phyloP scores from a whole-genome alignment of 2,888 invertebrate species.

The Auanema freiburgensis region DNA sequence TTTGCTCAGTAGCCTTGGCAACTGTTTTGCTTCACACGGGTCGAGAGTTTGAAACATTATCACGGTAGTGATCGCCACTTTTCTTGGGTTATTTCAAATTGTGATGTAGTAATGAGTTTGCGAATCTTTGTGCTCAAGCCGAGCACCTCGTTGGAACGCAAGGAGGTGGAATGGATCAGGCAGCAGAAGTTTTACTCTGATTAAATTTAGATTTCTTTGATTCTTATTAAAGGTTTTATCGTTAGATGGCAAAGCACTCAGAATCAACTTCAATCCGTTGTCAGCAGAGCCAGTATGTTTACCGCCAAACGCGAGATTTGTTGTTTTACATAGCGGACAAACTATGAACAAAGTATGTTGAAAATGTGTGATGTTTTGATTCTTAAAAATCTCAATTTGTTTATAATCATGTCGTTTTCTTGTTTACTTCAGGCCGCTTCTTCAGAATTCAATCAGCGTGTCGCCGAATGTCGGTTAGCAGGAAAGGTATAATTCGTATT shows the following conservation, averaged over 20 bases:
- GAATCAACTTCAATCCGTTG: conserved; percentile 88
- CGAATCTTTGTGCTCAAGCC: conserved; percentile 83
- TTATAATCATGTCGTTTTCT: too few relatives aligned
- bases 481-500: conserved; percentile 72
- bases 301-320: conserved; percentile 82
- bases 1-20: conserved; percentile 86
- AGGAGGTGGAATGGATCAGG: conserved; percentile 99
- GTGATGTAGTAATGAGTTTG: conserved; percentile 69
- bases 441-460: conserved; percentile 84
- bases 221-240: conserved; percentile 19
- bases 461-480: conserved; percentile 90
- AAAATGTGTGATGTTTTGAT: conserved; percentile 1
- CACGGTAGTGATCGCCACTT: conserved; percentile 19
- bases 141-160: conserved; percentile 94
- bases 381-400: neutral
- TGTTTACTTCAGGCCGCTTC: conserved; percentile 75
- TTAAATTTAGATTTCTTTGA: conserved; percentile 7
- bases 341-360: conserved; percentile 74
- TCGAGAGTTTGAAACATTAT: conserved; percentile 33
- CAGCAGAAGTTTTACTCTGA: conserved; percentile 90
- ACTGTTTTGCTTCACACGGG: conserved; percentile 72
- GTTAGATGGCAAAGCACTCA: conserved; percentile 48
- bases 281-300: conserved; percentile 76
- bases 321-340: conserved; percentile 81
- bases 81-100: neutral